Base-by-base conservation (phyloP, 53 echinoderm and acorn worm genomes). In the Zoroaster sp. region DNA sequence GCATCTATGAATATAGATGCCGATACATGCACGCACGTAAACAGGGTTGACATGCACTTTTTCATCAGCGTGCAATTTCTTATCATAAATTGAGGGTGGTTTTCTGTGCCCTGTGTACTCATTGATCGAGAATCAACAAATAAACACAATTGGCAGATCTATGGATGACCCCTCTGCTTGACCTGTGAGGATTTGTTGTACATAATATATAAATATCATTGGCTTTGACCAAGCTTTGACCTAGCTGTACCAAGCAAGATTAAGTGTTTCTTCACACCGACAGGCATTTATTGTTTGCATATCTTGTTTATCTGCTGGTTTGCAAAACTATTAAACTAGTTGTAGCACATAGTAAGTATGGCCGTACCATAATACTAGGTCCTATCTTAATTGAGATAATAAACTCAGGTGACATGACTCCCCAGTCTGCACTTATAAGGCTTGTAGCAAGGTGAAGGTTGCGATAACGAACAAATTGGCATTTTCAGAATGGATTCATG, bases 41-140 rank as follows among this genome's bases (percentile, higher is more conserved):
- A 67, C 82, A 82, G 82, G 82, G 82, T 82, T 82, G 65, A 82
- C 82, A 15, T 82, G 82, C 41, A 82, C 82, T 82, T 82, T 82
- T 74, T 74, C n/a, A 41, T 67, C 68, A 41, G 82, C 44, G 68
- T 40, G 44, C 67, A 15, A 66, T 66, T 82, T 67, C 82, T 82
- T 82, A 82, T 82, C 82, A 25, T 34, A 34, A 66, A 8, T 44
- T 15, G 82, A 82, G 82, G 82, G 82, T 44, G 66, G 68, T 63
- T 66, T 82, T 82, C 82, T 33, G 68, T 82, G 41, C 82, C 66
- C 82, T 82, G 82, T 82, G 82, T 82, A 82, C 82, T 82, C 82
- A 66, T 41, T 67, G 43, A 82, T 40, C 39, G 45, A 82, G 66
- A 82, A 82, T 82, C 82, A 82, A 82, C 82, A 82, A 82, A 82